phyloP scores from a whole-genome alignment of 2,797 vertebrate species.

The Eulemur rubriventer region DNA sequence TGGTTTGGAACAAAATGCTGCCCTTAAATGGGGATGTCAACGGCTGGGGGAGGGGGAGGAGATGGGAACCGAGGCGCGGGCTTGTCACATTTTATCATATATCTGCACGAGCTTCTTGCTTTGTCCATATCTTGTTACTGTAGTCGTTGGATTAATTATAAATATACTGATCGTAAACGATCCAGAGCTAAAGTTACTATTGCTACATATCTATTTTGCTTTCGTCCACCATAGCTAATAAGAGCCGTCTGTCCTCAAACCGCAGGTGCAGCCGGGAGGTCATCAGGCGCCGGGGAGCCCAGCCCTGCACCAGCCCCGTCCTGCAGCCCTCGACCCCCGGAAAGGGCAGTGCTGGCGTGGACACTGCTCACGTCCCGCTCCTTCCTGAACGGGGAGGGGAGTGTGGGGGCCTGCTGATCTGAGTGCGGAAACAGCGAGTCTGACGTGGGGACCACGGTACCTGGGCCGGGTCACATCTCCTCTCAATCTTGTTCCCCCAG shows the following conservation, averaged over 20 bases:
- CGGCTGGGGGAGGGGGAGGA: background rate
- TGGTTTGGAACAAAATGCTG: no score
- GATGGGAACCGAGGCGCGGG: background rate
- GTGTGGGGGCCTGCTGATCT: background rate
- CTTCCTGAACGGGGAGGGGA: background rate
- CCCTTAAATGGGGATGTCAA: background rate
- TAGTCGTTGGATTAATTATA: background rate
- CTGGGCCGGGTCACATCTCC: background rate
- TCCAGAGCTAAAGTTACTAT: no score
- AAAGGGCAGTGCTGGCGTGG: background rate
- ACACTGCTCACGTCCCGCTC: fast-evolving
- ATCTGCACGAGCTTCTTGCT: background rate
- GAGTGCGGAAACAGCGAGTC: background rate
- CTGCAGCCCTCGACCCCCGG: background rate
- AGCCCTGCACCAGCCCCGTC: background rate
- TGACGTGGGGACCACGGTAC: background rate
- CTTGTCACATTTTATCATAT: background rate
- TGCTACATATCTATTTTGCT: no score
- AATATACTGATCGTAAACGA: background rate
- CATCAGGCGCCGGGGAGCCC: background rate
- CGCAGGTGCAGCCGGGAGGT: no score
- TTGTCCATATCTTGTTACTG: background rate
- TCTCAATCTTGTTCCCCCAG: no score
- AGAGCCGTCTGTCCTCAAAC: background rate
- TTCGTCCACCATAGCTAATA: background rate